These are phyloP conservation scores for Erethizon dorsatum DNA, from an alignment of 2,797 vertebrate genomes.

Conservation along the genomic window DNA sequence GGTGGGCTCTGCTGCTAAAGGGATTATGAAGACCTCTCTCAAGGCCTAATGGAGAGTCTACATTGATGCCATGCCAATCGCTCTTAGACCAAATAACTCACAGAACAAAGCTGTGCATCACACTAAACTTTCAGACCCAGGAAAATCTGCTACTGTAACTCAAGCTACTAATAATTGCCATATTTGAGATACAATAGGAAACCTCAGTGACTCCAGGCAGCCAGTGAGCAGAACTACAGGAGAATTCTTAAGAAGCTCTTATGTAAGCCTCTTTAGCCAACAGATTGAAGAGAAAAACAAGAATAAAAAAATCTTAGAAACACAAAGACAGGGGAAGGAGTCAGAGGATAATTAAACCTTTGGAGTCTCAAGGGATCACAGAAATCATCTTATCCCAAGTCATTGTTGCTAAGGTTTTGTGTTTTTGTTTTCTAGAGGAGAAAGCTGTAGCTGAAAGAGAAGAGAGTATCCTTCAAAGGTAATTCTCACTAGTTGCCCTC, in stretches of 20 bases:
- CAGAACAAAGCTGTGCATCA: not conserved
- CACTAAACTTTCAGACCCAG: not conserved
- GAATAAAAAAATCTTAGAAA: not conserved
- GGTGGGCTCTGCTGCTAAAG: not conserved
- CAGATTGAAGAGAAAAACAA: not conserved
- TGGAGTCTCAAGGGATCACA: not conserved
- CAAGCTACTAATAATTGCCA: not conserved
- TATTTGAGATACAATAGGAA: not conserved
- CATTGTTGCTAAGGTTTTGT: slow-evolving; percentile 33
- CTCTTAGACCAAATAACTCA: not conserved
- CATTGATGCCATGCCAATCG: not conserved
- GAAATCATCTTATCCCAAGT: slow-evolving; percentile 3
- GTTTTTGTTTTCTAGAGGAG: slow-evolving; percentile 34
- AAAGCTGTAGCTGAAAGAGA: slow-evolving; percentile 27
- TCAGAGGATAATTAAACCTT: slow-evolving; percentile 5
- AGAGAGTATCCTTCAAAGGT: not conserved
- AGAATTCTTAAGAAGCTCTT: not conserved
- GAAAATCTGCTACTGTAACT: not conserved
- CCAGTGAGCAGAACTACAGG: not conserved
- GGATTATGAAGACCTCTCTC: not conserved
- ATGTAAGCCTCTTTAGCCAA: not conserved
- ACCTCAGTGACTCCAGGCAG: not conserved
- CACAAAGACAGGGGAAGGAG: not conserved
- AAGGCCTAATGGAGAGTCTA: not conserved
- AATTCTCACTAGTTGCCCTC: not conserved